A percentile compares a stretch with the other conserved stretches of the same genome.
Evolutionary conservation across 2,888 invertebrate species (phyloP).

Genomic region (Lampropteryx suffumata): DNA sequence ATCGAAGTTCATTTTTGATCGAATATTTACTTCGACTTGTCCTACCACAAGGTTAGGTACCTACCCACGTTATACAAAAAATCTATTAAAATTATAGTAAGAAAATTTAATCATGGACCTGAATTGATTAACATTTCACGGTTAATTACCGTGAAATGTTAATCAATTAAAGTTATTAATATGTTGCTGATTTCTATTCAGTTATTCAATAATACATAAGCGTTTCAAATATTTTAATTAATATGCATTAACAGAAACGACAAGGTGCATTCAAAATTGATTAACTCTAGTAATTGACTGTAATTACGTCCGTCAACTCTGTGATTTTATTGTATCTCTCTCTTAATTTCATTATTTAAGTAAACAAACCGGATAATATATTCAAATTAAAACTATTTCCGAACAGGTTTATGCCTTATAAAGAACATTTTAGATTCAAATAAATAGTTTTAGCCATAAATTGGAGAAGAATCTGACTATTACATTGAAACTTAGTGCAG

Average conservation of each 20-base stretch:
- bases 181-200: no score
- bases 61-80: no score
- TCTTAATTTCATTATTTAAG: slow-evolving; percentile 60
- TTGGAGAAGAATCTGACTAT: slow-evolving; percentile 58
- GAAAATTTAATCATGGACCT: no score
- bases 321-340: slow-evolving; percentile 35
- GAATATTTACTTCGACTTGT: no score
- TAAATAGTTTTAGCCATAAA: slow-evolving; percentile 61
- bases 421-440: slow-evolving; percentile 54
- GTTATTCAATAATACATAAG: slow-evolving; percentile 1
- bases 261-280: slow-evolving; percentile 8
- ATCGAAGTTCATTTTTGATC: no score
- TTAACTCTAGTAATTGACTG: slow-evolving; percentile 14
- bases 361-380: slow-evolving; percentile 55
- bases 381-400: slow-evolving; percentile 50
- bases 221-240: slow-evolving; percentile 20
- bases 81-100: no score
- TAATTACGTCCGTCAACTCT: slow-evolving; percentile 34
- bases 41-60: no score
- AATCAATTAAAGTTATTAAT: no score
- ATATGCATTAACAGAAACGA: background rate
- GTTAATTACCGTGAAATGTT: no score
- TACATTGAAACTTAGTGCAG: slow-evolving; percentile 56
- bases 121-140: no score
- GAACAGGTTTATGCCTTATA: slow-evolving; percentile 44